These are phyloP conservation scores for Leucosticte australis DNA, from an alignment of 2,113 vertebrate species.

Conservation along the genomic window DNA sequence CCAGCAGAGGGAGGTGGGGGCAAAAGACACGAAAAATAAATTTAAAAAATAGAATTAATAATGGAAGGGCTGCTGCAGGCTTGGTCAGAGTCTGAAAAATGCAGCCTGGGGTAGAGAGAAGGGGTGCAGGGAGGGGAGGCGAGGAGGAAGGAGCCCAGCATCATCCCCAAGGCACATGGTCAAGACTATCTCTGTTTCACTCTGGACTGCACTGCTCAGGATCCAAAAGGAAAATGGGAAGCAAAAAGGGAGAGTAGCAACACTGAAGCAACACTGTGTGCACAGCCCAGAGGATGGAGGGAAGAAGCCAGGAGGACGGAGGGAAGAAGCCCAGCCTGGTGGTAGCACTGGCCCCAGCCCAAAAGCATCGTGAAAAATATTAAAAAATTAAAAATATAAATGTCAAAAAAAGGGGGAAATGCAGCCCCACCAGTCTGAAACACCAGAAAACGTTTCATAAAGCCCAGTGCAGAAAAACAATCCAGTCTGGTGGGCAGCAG, in stretches of 20 bases:
- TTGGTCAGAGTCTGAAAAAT: neutral
- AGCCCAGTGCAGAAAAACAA: neutral
- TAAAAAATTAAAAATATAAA: neutral
- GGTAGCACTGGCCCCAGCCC: neutral
- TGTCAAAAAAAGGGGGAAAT: neutral
- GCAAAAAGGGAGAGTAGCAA: neutral
- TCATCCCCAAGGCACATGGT: neutral
- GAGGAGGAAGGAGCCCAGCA: neutral
- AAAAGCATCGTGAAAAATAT: rapidly evolving
- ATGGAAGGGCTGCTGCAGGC: neutral
- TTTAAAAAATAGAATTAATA: conserved; percentile 38
- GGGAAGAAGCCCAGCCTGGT: neutral
- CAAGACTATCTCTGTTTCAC: neutral
- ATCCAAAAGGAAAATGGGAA: neutral
- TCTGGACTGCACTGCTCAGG: neutral
- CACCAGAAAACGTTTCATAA: neutral
- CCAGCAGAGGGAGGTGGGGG: neutral
- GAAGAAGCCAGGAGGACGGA: neutral
- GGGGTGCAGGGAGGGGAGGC: neutral
- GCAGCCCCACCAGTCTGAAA: neutral
- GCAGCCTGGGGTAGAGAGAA: neutral
- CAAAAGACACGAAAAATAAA: conserved; percentile 51
- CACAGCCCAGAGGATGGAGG: rapidly evolving
- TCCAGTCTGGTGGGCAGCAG: neutral
- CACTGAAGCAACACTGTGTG: rapidly evolving